phyloP scores from a whole-genome alignment of 1,140 invertebrate species.

The Cecropterus lyciades region DNA sequence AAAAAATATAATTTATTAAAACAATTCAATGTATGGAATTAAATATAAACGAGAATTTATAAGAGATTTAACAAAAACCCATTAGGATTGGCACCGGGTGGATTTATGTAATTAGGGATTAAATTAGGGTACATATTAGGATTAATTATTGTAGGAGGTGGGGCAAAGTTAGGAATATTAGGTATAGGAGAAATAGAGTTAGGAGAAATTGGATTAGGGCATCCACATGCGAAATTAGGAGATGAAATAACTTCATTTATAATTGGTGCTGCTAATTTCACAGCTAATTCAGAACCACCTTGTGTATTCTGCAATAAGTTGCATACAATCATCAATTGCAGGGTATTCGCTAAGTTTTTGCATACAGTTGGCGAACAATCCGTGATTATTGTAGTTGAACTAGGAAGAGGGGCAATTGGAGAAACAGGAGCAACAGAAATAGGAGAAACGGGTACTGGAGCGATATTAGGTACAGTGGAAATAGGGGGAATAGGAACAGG shows the following conservation, averaged over 20 bases:
- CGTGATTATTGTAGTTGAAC: slow-evolving; percentile 62
- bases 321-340: slow-evolving; percentile 70
- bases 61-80: slow-evolving; percentile 6
- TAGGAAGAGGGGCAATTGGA: background rate
- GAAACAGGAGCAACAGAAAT: background rate
- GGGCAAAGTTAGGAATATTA: background rate
- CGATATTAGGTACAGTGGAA: background rate
- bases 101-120: slow-evolving; percentile 4
- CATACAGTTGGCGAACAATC: slow-evolving; percentile 69
- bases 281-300: slow-evolving; percentile 47
- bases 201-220: slow-evolving; percentile 41
- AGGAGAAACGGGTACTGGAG: background rate
- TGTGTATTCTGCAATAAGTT: slow-evolving; percentile 61
- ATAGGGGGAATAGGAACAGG: background rate
- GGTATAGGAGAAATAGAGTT: slow-evolving; percentile 12
- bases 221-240: slow-evolving; percentile 49
- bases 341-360: slow-evolving; percentile 63
- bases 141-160: background rate
- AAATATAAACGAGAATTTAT: background rate
- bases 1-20: slow-evolving; percentile 25
- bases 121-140: slow-evolving; percentile 8
- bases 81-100: slow-evolving; percentile 22
- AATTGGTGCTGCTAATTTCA: slow-evolving; percentile 55
- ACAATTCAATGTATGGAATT: background rate
- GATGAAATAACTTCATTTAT: slow-evolving; percentile 57